Conservation (phyloP, 2,888 invertebrate species). For the Heteromurus nitidus region DNA sequence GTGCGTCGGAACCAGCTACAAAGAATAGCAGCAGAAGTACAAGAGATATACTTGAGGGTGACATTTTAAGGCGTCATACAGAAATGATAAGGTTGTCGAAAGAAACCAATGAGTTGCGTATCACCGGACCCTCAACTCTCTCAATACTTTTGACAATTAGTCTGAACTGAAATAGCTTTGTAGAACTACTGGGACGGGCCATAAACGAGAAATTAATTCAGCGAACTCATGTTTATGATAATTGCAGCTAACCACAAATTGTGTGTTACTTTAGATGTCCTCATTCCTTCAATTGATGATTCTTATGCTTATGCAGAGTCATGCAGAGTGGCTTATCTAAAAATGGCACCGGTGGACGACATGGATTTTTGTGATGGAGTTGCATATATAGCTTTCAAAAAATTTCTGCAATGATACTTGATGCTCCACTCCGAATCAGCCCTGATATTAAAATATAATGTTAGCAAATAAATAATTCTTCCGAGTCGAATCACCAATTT, state of each 20-base stretch:
- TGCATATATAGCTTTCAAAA: background rate
- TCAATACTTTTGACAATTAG: background rate
- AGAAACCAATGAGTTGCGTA: background rate
- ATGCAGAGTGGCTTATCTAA: background rate
- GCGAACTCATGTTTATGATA: constrained; percentile 38
- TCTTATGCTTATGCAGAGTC: background rate
- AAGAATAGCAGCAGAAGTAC: background rate
- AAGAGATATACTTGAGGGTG: background rate
- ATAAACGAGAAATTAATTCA: constrained; percentile 30
- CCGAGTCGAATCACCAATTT: too few relatives aligned
- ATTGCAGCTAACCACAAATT: background rate
- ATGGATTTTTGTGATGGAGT: background rate
- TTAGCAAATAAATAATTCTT: too few relatives aligned
- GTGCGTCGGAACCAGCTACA: background rate
- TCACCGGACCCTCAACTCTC: background rate
- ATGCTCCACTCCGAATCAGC: background rate
- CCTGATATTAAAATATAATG: too few relatives aligned
- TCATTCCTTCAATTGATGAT: background rate
- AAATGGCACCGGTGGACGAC: background rate
- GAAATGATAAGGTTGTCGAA: background rate
- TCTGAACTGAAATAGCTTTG: background rate
- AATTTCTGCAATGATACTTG: background rate
- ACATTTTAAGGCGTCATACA: background rate
- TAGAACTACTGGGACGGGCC: background rate
- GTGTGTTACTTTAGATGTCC: too few relatives aligned